These are phyloP conservation scores for Tinea pellionella DNA, from an alignment of 2,888 invertebrate species.

Conservation along the genomic window DNA sequence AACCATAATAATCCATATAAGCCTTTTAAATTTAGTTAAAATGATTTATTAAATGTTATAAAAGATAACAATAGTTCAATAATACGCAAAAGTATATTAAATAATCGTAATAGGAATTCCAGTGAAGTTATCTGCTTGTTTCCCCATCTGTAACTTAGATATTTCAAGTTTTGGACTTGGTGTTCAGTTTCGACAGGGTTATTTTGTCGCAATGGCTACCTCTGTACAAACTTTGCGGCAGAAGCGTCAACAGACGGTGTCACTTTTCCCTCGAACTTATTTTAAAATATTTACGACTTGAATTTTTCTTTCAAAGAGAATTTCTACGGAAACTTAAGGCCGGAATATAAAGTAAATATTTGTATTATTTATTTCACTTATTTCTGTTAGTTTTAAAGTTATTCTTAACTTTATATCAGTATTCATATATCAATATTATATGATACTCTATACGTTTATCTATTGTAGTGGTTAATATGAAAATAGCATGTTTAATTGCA, in stretches of 20 bases:
- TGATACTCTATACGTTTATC: neutral
- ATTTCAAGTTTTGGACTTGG: constrained; percentile 45
- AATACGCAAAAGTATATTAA: neutral
- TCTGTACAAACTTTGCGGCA: constrained; percentile 32
- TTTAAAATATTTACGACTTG: constrained; percentile 66
- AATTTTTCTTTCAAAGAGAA: constrained; percentile 47
- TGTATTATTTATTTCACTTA: neutral
- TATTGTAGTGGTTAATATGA: neutral
- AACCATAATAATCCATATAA: no score
- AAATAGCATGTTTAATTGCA: constrained; percentile 19
- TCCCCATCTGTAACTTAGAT: constrained; percentile 39
- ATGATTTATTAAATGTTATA: no score
- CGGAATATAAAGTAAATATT: constrained; percentile 1
- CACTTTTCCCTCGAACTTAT: constrained; percentile 58
- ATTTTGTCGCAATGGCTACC: constrained; percentile 52
- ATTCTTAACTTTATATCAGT: no score
- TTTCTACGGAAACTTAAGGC: constrained; percentile 24
- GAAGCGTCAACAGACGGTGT: constrained; percentile 56
- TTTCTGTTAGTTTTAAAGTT: neutral
- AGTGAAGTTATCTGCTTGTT: constrained; percentile 15
- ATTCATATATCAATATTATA: neutral
- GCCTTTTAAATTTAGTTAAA: no score
- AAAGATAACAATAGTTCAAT: neutral
- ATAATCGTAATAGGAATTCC: constrained; percentile 1
- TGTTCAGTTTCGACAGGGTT: constrained; percentile 45